phyloP scores from a whole-genome alignment of 2,113 vertebrate genomes.

The Psilopsiagon aymara region DNA sequence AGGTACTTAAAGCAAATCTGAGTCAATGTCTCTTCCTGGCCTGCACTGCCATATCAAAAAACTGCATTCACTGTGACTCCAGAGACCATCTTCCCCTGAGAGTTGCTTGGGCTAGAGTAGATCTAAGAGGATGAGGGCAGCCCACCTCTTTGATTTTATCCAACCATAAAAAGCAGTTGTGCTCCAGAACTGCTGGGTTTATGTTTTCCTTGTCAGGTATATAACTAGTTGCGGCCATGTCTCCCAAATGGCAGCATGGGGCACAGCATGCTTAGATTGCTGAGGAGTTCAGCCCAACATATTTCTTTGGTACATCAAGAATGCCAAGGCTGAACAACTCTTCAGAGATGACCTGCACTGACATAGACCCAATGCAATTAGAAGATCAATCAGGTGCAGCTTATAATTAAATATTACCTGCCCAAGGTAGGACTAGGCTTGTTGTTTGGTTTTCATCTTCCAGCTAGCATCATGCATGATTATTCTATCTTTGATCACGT shows the following conservation, averaged over 20 bases:
- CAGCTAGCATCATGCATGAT: not conserved
- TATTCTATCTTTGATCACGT: not conserved
- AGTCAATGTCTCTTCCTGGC: not conserved
- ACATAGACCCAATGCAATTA: not conserved
- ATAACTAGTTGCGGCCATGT: not conserved
- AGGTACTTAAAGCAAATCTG: conserved; percentile 56
- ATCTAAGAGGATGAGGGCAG: not conserved
- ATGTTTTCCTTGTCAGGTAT: not conserved
- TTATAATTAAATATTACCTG: not conserved
- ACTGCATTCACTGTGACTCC: not conserved
- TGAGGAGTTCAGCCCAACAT: not conserved
- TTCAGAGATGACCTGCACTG: not conserved
- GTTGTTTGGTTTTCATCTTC: not conserved
- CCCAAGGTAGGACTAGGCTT: not conserved
- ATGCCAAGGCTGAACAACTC: not conserved
- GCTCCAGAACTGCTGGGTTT: not conserved
- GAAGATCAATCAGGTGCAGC: not conserved
- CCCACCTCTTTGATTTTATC: not conserved
- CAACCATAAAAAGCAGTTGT: not conserved
- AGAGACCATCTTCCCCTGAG: not conserved
- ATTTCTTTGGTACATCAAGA: not conserved
- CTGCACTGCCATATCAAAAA: not conserved
- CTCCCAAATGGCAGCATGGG: not conserved
- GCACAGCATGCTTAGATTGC: not conserved
- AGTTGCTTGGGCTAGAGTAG: not conserved